A percentile compares a stretch with the other conserved stretches of the same genome.
These are phyloP conservation scores for Herpetotheres cachinnans DNA, from an alignment of 2,113 vertebrate genomes.

Conservation along the genomic window DNA sequence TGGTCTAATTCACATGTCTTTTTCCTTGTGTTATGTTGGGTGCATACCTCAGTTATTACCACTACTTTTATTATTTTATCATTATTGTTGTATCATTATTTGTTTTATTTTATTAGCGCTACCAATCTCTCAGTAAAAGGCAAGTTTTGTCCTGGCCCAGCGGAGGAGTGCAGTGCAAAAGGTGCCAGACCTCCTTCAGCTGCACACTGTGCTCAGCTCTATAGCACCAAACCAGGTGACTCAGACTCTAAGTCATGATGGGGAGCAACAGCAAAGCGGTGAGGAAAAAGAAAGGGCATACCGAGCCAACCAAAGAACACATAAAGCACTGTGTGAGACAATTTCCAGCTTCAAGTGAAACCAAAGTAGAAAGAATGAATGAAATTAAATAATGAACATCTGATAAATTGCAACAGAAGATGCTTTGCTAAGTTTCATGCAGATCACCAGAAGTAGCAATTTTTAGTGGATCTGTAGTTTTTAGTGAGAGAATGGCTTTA, in stretches of 20 bases:
- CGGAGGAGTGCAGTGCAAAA: neutral
- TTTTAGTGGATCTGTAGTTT: slow-evolving; percentile 14
- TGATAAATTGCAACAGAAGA: neutral
- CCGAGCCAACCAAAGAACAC: neutral
- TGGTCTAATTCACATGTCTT: neutral
- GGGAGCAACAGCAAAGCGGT: neutral
- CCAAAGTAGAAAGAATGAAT: neutral
- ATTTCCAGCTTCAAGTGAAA: neutral
- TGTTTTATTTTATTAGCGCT: neutral
- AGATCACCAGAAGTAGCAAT: neutral
- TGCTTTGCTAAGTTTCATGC: neutral
- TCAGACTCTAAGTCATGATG: neutral
- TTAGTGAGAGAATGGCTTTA: neutral
- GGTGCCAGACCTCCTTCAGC: neutral
- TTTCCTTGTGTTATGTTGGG: neutral
- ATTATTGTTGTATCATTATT: accelerated
- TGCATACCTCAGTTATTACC: neutral
- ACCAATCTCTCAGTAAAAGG: neutral
- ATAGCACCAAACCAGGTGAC: accelerated
- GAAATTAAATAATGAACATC: neutral
- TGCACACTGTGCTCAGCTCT: neutral
- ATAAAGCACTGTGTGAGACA: neutral
- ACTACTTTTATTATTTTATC: neutral
- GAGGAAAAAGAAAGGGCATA: neutral
- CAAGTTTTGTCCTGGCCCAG: neutral